Base-by-base conservation (phyloP, 1,140 invertebrate species). In the Ganaspis sp. region DNA sequence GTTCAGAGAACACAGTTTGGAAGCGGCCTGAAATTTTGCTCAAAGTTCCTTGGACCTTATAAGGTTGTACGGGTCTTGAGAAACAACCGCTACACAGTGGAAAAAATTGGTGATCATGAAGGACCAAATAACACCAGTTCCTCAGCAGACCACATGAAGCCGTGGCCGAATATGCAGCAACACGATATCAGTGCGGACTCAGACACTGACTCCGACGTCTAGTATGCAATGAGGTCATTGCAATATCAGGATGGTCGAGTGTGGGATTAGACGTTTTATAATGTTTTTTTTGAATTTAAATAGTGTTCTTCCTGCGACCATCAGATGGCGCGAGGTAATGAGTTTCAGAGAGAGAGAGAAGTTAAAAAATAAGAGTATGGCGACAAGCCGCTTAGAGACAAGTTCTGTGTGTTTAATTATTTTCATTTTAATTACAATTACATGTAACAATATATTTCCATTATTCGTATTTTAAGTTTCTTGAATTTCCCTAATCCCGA, bases 71-170 rank as follows among this genome's bases (percentile, higher is more conserved):
- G 54, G 38, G 34, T 75, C 15, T 83, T 84, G 19, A 40, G 71
- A 2, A 82, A 83, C 37, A 83, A 87, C 26, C 74, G 73, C 5
- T 86, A 87, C 70, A 80, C 84, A 5, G 83, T 87, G 0, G 23
- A 75, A 69, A 85, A 83, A 58, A 53, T 76, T 19, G 84, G 82
- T 2, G 49, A 80, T 15, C 71, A 75, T 53, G 85, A 85, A 64
- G 85, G 86, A 17, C 81, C 86, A 0, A 53, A 45, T n/a, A 69
- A 11, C 1, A 87, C 79, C n/a, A 79, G 74, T 5, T 84, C 86
- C 1, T 82, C 78, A n/a, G 85, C 83, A 0, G 84, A 87, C 37
- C 81, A 82, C 38, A 86, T 89, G 83, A 88, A 88, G 70, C 80
- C 70, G 38, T 88, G 84, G 83, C 9, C 23, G 4, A 26, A 49